Base-by-base conservation (phyloP, 2,113 vertebrate species). In the Stigmatopora argus region DNA sequence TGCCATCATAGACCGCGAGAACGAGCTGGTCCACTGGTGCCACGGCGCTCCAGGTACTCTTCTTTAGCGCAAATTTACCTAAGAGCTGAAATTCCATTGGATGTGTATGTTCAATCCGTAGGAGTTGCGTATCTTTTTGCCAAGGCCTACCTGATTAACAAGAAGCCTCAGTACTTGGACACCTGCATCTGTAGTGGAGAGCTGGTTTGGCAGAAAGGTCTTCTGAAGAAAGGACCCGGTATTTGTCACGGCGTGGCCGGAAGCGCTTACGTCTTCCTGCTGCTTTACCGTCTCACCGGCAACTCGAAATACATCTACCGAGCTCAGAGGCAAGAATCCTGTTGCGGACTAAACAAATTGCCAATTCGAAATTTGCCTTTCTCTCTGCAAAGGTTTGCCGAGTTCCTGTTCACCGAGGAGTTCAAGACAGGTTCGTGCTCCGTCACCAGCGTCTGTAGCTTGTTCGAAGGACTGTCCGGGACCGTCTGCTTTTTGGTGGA, bases 11-110 rank as follows among this genome's bases (percentile, higher is more conserved):
- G 90, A 94, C 83, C 79, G 93, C 61, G 93, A 94, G 81, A 94
- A 95, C 1, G 92, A 95, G 67, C 88, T 96, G 74, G 93, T 96
- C 7, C 94, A 95, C 80, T 95, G 94, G 94, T 96, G 94, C 77
- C 94, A 95, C 1, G 94, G 93, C 19, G 93, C 94, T 70, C 93
- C 93, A 75, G 94, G 94, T 96, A 78, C 21, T 23, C 10, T 1
- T 14, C 5, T 38, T 38, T 38, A 38, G 35, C 35, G 4, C 35
- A 38, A 38, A 38, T 38, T 38, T 38, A 38, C 4, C 35, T 38
- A 38, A 7, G 4, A 38, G 35, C 35, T 55, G 3, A 23, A 12
- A 21, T 23, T 8, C 21, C 17, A 34, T 31, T 23, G 7, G 14
- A 56, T 5, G 10, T 46, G 14, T 38, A 11, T 31, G 8, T 38